Evolutionary conservation across 2,113 vertebrate genomes (phyloP), one percentile per base, ranked within the genome.

Genomic region (Fukomys damarensis): DNA sequence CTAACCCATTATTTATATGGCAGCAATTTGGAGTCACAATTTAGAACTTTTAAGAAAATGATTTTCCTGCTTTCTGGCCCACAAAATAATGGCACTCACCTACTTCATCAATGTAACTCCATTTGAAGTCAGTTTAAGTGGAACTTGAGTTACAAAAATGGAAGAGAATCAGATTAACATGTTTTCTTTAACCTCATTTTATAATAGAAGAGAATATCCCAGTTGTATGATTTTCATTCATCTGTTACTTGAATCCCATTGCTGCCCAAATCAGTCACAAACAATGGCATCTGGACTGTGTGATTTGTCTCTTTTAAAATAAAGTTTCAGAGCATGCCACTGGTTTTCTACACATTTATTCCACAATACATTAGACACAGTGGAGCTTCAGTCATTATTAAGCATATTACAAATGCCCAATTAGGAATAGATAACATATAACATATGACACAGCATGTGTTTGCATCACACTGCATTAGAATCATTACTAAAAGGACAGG

Each of bases 261-360:
- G 14, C 89, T 92, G 81, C 59, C 87, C 81, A 93, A 94, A 59
- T 91, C 72, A 74, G 70, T 8, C 81, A 95, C 76, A 96, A 93
- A 79, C 28, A 85, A 16, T 14, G 38, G 43, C 87, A 94, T 93
- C 63, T 66, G 43, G 85, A 26, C 63, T 91, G 5, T 63, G 77
- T 28, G 41, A 94, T 80, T 59, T 97, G 65, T 30, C 70, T 96
- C 70, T 81, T 97, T 65, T 93, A 96, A 97, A 97, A 97, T 87
- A 91, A 95, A 96, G 82, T 97, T 96, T 95, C 89, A 86, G 77
- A 96, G 87, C 72, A 68, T 89, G 79, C 74, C 95, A 96, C 96
- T 89, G 92, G n/a, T 90, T 96, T 98, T 94, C 95, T 95, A 96
- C 95, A 97, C 80, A 93, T 97, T 98, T 96, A 94, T 66, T 94